phyloP scores from a whole-genome alignment of 2,797 vertebrate species.

The Peromyscus aztecus region DNA sequence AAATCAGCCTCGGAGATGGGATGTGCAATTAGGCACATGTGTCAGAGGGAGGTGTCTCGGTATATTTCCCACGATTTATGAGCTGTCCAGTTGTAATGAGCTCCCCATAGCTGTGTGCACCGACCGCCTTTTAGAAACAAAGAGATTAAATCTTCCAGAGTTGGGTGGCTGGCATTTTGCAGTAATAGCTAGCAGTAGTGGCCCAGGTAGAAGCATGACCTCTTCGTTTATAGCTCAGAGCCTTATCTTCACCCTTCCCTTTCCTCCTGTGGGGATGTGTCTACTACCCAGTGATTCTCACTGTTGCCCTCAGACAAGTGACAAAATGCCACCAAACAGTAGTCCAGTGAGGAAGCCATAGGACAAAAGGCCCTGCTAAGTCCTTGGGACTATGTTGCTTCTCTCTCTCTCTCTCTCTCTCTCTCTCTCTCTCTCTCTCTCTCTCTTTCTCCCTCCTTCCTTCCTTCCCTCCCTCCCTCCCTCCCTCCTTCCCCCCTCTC shows the following conservation, averaged over 20 bases:
- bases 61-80: neutral
- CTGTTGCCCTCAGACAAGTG: no score
- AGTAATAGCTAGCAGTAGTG: neutral
- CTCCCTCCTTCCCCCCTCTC: no score
- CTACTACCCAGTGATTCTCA: rapidly evolving
- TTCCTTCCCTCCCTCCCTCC: no score
- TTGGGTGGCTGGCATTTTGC: neutral
- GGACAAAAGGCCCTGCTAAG: neutral
- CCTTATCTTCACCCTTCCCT: neutral
- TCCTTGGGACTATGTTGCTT: neutral
- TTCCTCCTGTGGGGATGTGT: neutral
- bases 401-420: no score
- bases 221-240: neutral
- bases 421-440: no score
- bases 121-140: neutral
- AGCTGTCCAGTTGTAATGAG: neutral
- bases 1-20: neutral
- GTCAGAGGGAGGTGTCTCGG: neutral
- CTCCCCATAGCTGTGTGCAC: neutral
- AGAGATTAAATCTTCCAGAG: neutral
- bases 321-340: neutral
- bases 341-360: neutral
- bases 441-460: no score
- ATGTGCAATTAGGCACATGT: neutral
- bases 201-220: neutral